Evolutionary conservation across 2,797 vertebrate species (phyloP), one percentile per base, ranked within the genome.

Genomic region (Oryzias sinensis): DNA sequence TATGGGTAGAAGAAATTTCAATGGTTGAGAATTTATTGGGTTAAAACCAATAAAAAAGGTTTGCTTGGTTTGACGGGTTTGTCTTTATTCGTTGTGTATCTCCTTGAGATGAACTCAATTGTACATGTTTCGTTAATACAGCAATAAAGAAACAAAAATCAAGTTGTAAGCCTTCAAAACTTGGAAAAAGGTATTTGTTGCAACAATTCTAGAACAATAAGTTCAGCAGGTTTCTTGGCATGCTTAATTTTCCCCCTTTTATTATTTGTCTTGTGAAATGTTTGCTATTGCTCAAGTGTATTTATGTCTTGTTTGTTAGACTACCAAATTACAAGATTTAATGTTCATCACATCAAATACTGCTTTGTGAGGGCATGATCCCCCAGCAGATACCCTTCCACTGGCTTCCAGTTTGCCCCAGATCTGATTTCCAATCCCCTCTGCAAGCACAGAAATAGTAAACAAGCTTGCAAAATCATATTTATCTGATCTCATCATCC

Each of bases 401-500:
- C 53, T 42, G 47, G 49, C 51, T 53, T 49, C 58, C 15, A 41
- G 16, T 58, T 72, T 4, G n/a, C 67, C 45, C 53, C 47, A 49
- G 29, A 78, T 77, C 64, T 59, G 45, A 72, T 70, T 68, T 65
- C 54, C 64, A 64, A 56, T 41, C 43, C 50, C 67, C 51, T 66
- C 70, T 57, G 56, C 14, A 15, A 27, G 45, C 37, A 54, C 60
- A 70, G 48, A 61, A 77, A 74, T 70, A 58, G 64, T 27, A 74
- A 66, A 60, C 66, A 71, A 53, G 50, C 53, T 53, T 50, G 46
- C 49, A 70, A 60, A 71, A 59, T 79, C 68, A 67, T 70, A 59
- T 75, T 70, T 76, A 76, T 81, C 68, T 68, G 56, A 73, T 79
- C 55, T 60, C 74, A 65, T 56, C 59, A 73, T 73, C 62, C 63